phyloP scores from a whole-genome alignment of 2,888 invertebrate genomes.

The Hyposoter dolosus region DNA sequence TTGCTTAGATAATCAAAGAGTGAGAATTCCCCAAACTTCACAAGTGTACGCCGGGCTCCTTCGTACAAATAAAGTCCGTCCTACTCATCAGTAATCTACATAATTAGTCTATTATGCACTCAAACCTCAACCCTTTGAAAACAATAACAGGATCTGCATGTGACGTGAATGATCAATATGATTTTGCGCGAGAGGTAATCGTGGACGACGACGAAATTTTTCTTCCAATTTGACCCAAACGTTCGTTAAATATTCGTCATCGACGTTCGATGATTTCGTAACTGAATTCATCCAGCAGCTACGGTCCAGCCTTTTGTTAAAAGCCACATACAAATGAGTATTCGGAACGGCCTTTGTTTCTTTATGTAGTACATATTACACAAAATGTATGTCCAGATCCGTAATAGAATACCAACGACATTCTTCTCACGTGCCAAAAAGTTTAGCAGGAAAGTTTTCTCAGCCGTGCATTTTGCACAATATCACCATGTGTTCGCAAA shows the following conservation, averaged over 20 bases:
- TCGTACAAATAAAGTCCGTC: neutral
- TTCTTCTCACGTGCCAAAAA: constrained; percentile 49
- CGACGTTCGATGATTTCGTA: neutral
- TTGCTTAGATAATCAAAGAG: neutral
- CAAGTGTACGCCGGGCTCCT: neutral
- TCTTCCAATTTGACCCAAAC: neutral
- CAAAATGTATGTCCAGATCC: neutral
- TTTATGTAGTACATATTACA: neutral
- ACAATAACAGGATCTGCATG: neutral
- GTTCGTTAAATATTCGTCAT: neutral
- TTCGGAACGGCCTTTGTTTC: constrained; percentile 11
- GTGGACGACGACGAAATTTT: neutral
- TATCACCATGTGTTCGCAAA: constrained; percentile 12
- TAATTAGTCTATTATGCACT: neutral
- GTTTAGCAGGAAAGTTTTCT: constrained; percentile 47
- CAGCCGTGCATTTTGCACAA: constrained; percentile 32
- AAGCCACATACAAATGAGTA: constrained; percentile 7
- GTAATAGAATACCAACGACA: constrained; percentile 33
- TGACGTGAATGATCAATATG: neutral
- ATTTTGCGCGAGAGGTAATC: neutral
- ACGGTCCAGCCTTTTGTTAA: constrained; percentile 2
- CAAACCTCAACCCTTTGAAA: neutral
- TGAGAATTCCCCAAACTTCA: neutral
- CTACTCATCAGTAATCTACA: neutral
- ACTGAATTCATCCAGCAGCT: neutral